phyloP scores from a whole-genome alignment of 2,797 vertebrate species.

The Parauchenoglanis punctatus region DNA sequence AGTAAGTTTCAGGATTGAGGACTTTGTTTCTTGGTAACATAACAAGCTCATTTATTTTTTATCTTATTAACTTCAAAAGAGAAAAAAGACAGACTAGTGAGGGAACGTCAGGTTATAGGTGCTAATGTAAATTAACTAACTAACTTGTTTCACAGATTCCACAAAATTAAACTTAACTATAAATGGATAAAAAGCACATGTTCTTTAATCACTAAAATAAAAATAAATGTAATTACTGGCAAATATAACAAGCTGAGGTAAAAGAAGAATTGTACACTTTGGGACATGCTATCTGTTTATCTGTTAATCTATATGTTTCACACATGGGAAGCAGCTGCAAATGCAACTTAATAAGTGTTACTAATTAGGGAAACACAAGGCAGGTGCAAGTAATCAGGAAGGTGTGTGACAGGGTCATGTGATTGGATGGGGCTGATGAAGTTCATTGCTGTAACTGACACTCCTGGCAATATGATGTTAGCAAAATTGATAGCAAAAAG shows the following conservation, averaged over 20 bases:
- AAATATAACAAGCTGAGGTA: neutral
- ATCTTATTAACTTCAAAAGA: too few relatives aligned
- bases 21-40: too few relatives aligned
- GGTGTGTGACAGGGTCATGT: too few relatives aligned
- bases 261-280: neutral
- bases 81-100: neutral
- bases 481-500: too few relatives aligned
- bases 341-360: too few relatives aligned
- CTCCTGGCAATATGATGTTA: too few relatives aligned
- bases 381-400: too few relatives aligned
- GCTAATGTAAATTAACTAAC: neutral
- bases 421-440: neutral
- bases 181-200: neutral
- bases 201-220: neutral
- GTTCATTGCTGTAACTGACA: neutral
- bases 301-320: too few relatives aligned
- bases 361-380: too few relatives aligned
- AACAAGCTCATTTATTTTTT: too few relatives aligned
- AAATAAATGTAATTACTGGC: neutral
- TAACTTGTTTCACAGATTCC: neutral
- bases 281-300: neutral
- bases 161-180: neutral
- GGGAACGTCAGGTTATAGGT: neutral
- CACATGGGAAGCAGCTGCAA: too few relatives aligned
- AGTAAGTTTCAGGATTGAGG: too few relatives aligned